Conservation (phyloP, 2,888 invertebrate species). For the Ctenicera cuprea region DNA sequence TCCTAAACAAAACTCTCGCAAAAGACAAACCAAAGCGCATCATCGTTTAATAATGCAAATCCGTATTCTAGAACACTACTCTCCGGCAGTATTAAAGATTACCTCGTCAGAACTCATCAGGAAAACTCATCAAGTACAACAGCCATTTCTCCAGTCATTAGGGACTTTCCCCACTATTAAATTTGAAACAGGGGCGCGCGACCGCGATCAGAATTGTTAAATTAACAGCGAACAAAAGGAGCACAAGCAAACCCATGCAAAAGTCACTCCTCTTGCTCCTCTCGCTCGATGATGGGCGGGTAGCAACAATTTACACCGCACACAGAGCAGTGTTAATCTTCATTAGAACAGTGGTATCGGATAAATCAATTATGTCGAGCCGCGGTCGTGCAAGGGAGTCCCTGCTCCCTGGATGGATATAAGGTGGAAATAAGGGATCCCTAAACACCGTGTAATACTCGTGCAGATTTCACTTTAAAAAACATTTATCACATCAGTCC, state of each 20-base stretch:
- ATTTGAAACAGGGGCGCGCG: slow-evolving; percentile 36
- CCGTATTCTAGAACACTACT: too few relatives aligned
- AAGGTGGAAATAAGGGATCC: too few relatives aligned
- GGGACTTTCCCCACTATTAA: slow-evolving; percentile 42
- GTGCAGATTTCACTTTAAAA: too few relatives aligned
- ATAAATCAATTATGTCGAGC: slow-evolving; percentile 37
- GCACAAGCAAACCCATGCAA: slow-evolving; percentile 23
- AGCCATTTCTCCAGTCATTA: slow-evolving; percentile 25
- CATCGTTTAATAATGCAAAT: too few relatives aligned
- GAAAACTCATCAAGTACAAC: slow-evolving; percentile 39
- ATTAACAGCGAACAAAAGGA: slow-evolving; percentile 37
- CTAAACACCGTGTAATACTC: too few relatives aligned
- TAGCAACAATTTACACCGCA: slow-evolving; percentile 27
- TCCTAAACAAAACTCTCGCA: too few relatives aligned
- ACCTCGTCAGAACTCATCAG: slow-evolving; percentile 17
- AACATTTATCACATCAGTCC: too few relatives aligned
- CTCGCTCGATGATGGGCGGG: not conserved
- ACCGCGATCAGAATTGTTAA: slow-evolving; percentile 45
- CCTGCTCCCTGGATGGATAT: too few relatives aligned
- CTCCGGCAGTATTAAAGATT: not conserved
- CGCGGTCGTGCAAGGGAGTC: not conserved
- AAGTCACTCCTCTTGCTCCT: slow-evolving; percentile 28
- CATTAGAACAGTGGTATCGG: slow-evolving; percentile 35
- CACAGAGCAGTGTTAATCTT: slow-evolving; percentile 39
- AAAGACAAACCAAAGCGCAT: too few relatives aligned